Evolutionary conservation across 2,888 invertebrate genomes (phyloP), one percentile per base, ranked within the genome.

Genomic region (Tupiocoris notatus): DNA sequence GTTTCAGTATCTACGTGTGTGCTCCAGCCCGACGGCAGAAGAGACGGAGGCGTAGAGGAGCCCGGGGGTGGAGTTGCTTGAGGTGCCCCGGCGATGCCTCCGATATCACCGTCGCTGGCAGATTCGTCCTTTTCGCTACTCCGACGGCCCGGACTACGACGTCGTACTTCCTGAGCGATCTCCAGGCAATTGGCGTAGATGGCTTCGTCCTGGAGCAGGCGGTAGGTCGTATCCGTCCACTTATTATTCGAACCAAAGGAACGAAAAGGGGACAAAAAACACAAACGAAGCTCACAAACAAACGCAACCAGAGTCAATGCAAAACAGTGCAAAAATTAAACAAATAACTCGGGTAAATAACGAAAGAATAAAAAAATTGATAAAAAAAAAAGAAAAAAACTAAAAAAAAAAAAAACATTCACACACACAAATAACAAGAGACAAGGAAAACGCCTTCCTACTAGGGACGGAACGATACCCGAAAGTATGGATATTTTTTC

Each of bases 1-100:
- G 83, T 83, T 56, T 82, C 82, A 16, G 79, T 78, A 80, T 84
- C 84, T 64, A 82, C 83, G 71, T 83, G 83, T 79, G 85, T 84
- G 21, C 82, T 84, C 87, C 87, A 87, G 7, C 86, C 86, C 0
- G 83, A 81, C 1, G 86, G 86, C 71, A 86, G 77, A 12, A 25
- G 23, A 1, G 70, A 58, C 25, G 70, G 70, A 22, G 80, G 78
- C 54, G 78, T 64, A 57, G 79, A 67, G 3, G 24, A 81, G 1
- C 1, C 18, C 66, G 75, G 65, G 18, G 75, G 58, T 1, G 78
- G 76, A 12, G 71, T 64, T 21, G 66, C 20, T 20, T 16, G 22
- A 20, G 16, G 21, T 2, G 24, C 1, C 0, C 59, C 66, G 2
- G 39, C 61, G 66, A 12, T 23, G 9, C 12, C 16, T 12, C 59